phyloP scores from a whole-genome alignment of 2,113 vertebrate species.

The Poicephalus gulielmi region DNA sequence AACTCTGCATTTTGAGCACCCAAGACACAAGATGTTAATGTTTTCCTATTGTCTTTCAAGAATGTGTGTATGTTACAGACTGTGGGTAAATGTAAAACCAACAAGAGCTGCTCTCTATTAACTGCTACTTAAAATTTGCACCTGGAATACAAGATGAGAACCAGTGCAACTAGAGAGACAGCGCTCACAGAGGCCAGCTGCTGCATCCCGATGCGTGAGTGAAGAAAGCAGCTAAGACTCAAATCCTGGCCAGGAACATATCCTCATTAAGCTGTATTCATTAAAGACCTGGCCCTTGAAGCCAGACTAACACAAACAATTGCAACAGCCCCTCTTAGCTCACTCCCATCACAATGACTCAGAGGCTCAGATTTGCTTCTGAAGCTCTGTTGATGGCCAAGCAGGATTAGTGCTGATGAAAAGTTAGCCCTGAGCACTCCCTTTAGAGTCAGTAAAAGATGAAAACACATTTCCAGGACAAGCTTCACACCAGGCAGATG shows the following conservation, averaged over 20 bases:
- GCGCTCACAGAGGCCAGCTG: fast-evolving
- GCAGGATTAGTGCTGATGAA: background rate
- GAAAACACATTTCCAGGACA: background rate
- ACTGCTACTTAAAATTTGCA: background rate
- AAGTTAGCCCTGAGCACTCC: background rate
- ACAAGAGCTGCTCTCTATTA: background rate
- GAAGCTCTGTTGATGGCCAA: background rate
- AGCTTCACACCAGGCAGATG: background rate
- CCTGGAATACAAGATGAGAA: background rate
- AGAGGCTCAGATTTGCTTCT: background rate
- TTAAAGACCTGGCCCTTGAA: background rate
- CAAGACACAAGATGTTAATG: background rate
- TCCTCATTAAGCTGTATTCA: background rate
- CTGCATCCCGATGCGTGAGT: too few relatives aligned
- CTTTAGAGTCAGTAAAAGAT: background rate
- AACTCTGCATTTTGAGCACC: background rate
- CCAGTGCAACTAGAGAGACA: background rate
- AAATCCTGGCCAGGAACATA: background rate
- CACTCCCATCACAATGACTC: background rate
- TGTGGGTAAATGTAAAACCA: background rate
- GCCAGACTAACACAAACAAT: background rate
- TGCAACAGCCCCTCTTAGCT: background rate
- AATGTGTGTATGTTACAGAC: background rate
- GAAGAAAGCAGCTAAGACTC: background rate
- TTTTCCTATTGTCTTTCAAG: background rate